A percentile compares a stretch with the other conserved stretches of the same genome.
phyloP scores from a whole-genome alignment of 2,113 vertebrate species.

The Dicaeum eximium region DNA sequence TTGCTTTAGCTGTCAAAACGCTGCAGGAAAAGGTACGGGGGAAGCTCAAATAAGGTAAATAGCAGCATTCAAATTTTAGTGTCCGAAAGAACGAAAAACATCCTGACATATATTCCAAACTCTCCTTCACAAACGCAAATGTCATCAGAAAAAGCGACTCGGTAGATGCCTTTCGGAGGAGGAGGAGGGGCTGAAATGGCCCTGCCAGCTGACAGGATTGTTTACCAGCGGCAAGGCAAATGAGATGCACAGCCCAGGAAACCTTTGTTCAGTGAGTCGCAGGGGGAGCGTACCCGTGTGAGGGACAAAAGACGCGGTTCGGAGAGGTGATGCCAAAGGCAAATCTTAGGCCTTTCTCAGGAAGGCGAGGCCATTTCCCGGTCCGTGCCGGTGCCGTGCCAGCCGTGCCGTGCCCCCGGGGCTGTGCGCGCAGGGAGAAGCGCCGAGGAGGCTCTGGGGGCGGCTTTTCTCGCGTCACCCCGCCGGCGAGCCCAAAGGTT shows the following conservation, averaged over 20 bases:
- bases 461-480: background rate
- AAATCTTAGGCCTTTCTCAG: background rate
- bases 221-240: slow-evolving; percentile 3
- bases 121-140: background rate
- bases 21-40: background rate
- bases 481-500: background rate
- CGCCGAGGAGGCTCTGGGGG: background rate
- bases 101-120: background rate
- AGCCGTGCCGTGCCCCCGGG: background rate
- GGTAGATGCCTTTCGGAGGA: background rate
- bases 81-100: background rate
- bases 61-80: background rate
- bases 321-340: background rate
- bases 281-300: background rate
- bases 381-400: background rate
- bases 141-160: background rate
- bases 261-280: slow-evolving; percentile 3
- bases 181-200: background rate
- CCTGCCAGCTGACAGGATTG: background rate
- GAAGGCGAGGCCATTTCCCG: background rate
- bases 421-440: background rate
- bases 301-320: background rate
- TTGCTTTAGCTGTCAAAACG: background rate
- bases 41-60: background rate
- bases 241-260: background rate